Conservation (phyloP, 2,888 invertebrate species). For the Clistopyga incitator region DNA sequence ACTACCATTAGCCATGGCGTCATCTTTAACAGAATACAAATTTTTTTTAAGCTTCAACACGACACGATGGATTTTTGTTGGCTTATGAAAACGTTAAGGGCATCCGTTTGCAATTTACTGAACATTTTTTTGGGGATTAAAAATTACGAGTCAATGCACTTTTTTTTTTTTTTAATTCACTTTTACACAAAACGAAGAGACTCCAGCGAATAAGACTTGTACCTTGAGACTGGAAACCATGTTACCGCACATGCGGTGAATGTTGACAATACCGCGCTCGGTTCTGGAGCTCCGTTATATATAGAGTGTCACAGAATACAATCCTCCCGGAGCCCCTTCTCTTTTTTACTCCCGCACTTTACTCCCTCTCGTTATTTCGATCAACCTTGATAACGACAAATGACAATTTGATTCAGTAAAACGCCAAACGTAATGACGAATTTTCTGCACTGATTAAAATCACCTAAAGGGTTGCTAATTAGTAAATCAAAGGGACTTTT, state of each 20-base stretch:
- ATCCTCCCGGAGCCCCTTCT: slow-evolving; percentile 69
- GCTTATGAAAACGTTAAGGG: not conserved
- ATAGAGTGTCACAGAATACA: slow-evolving; percentile 82
- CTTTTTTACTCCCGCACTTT: slow-evolving; percentile 68
- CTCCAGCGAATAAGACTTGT: slow-evolving; percentile 68
- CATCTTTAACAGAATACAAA: slow-evolving; percentile 79
- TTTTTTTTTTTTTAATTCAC: slow-evolving; percentile 22
- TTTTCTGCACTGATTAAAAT: slow-evolving; percentile 14
- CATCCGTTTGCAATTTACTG: not conserved
- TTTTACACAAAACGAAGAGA: slow-evolving; percentile 67
- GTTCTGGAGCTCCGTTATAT: slow-evolving; percentile 81
- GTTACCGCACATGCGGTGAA: slow-evolving; percentile 84
- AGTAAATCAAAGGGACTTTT: too few relatives aligned
- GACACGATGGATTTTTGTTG: slow-evolving; percentile 39
- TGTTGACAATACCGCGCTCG: slow-evolving; percentile 83
- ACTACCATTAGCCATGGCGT: slow-evolving; percentile 83
- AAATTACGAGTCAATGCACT: slow-evolving; percentile 2
- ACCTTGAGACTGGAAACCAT: slow-evolving; percentile 83
- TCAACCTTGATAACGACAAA: slow-evolving; percentile 64
- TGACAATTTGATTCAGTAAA: slow-evolving; percentile 40
- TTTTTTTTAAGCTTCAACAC: slow-evolving; percentile 54
- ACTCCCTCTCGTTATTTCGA: slow-evolving; percentile 49
- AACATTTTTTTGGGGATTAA: slow-evolving; percentile 4
- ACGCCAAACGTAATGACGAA: slow-evolving; percentile 4
- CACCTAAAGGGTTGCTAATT: not conserved